Evolutionary conservation across 2,888 invertebrate species (phyloP), one percentile per base, ranked within the genome.

Genomic region (Synanthedon vespiformis): DNA sequence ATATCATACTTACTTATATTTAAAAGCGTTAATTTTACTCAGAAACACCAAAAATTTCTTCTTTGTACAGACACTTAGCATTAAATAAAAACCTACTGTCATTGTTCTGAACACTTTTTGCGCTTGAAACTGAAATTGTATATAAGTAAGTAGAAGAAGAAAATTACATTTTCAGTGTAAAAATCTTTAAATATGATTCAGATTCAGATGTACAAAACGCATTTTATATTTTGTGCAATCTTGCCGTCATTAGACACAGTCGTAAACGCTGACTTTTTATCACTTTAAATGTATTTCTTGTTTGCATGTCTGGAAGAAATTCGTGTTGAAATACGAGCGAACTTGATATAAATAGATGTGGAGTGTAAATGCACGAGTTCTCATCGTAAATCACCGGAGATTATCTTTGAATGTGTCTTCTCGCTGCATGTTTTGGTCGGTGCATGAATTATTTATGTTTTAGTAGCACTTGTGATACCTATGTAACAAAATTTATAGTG

Each of bases 371-470:
- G 68, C 65, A 67, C 58, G 62, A 69, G 74, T 79, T 78, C 74
- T 67, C 77, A 76, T 79, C 82, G 77, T 84, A 84, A 80, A 84
- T 85, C 85, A 84, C 68, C 62, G 64, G 70, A 80, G 85, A 85
- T 85, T 80, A 84, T 84, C 77, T 77, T 67, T 63, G 68, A 71
- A 74, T 71, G 73, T 72, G 72, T 76, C 74, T 70, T 69, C 74
- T 71, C 64, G 55, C 61, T 65, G 70, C 72, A 71, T 78, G 75
- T 74, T 76, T 76, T 65, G 72, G 69, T 68, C 70, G 70, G 64
- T 65, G 65, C 66, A 79, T 84, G 82, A 80, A 83, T 84, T 80
- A 84, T 82, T 77, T 80, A 83, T 50, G 13, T 48, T 48, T 12
- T 48, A 16, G 44, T 44, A 44, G 13, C 44, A 44, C 44, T 44